Evolutionary conservation across 2,888 invertebrate genomes (phyloP).

Genomic region (Rhamphomyia laevipes): DNA sequence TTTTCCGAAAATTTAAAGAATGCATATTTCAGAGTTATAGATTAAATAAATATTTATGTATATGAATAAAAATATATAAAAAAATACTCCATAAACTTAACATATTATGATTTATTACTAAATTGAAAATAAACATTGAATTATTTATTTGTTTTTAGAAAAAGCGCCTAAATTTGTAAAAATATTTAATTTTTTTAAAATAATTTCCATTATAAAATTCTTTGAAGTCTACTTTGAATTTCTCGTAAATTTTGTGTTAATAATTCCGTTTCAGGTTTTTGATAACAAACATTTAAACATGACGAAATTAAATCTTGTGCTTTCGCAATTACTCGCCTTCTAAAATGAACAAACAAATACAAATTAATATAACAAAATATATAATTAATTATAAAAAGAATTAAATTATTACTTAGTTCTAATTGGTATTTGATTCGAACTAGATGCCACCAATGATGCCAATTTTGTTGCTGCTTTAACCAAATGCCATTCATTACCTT

Average conservation of each 20-base stretch:
- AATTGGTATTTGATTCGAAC: conserved; percentile 45
- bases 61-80: too few relatives aligned
- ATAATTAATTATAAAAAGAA: conserved; percentile 4
- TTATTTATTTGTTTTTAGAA: too few relatives aligned
- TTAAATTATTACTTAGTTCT: conserved; percentile 34
- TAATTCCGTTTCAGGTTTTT: conserved; percentile 53
- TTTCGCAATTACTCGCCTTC: conserved; percentile 54
- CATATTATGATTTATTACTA: too few relatives aligned
- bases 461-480: conserved; percentile 64
- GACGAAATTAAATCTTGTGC: conserved; percentile 64
- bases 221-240: conserved; percentile 25
- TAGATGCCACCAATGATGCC: conserved; percentile 55
- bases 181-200: too few relatives aligned
- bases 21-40: too few relatives aligned
- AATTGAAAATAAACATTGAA: too few relatives aligned
- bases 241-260: conserved; percentile 44
- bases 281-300: conserved; percentile 63
- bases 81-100: too few relatives aligned
- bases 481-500: conserved; percentile 76
- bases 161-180: too few relatives aligned
- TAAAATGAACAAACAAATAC: conserved; percentile 32
- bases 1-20: too few relatives aligned
- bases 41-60: too few relatives aligned
- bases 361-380: background rate
- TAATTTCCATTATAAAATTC: background rate